Conservation (phyloP, 2,888 invertebrate species). For the Rhagium mordax region DNA sequence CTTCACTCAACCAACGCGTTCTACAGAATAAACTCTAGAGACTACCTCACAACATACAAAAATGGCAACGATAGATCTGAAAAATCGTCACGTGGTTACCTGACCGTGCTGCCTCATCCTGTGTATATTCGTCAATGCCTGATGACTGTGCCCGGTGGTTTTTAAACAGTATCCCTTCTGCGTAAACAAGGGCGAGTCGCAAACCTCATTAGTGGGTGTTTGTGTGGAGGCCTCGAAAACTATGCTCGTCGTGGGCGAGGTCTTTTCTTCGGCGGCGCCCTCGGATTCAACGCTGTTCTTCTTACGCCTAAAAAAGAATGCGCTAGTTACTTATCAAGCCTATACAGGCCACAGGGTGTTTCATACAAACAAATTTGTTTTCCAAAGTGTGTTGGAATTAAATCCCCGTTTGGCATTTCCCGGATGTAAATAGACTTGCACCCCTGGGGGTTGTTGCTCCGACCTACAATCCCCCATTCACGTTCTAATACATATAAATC, state of each 20-base stretch:
- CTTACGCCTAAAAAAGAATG: background rate
- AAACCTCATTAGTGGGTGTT: constrained; percentile 71
- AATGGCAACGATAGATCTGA: too few relatives aligned
- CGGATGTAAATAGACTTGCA: too few relatives aligned
- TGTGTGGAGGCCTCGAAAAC: constrained; percentile 72
- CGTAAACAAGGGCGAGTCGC: constrained; percentile 71
- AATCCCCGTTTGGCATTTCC: too few relatives aligned
- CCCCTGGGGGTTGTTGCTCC: background rate
- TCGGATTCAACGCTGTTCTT: constrained; percentile 38
- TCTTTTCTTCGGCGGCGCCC: constrained; percentile 30
- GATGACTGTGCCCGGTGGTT: constrained; percentile 75
- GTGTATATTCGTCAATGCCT: constrained; percentile 77
- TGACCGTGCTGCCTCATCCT: constrained; percentile 78
- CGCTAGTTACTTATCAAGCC: too few relatives aligned
- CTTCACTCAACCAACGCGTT: too few relatives aligned
- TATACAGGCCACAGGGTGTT: too few relatives aligned
- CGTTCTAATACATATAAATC: background rate
- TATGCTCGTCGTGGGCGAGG: constrained; percentile 48
- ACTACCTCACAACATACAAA: too few relatives aligned
- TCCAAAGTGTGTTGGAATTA: too few relatives aligned
- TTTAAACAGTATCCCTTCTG: constrained; percentile 73
- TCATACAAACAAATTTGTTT: too few relatives aligned
- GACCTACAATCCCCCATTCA: background rate
- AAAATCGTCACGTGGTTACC: too few relatives aligned
- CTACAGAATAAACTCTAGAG: background rate